phyloP scores from a whole-genome alignment of 1,140 invertebrate species.

The Latrodectus geometricus region DNA sequence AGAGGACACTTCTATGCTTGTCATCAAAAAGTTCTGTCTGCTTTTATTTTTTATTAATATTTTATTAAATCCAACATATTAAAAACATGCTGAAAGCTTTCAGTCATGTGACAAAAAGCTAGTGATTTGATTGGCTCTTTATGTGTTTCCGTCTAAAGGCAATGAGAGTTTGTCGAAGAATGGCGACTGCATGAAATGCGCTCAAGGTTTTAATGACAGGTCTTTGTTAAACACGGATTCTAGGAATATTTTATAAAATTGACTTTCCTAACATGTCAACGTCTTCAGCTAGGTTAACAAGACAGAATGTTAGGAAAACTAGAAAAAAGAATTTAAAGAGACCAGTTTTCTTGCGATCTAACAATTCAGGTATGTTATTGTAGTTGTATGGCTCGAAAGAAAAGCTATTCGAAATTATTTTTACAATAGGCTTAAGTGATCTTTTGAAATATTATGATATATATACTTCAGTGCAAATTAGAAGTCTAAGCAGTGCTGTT shows the following conservation, averaged over 20 bases:
- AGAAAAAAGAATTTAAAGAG: constrained; percentile 60
- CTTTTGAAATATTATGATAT: neutral
- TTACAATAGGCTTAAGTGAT: constrained; percentile 24
- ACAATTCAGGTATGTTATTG: constrained; percentile 59
- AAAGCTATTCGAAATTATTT: constrained; percentile 14
- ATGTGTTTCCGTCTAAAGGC: constrained; percentile 59
- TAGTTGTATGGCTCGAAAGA: constrained; percentile 17
- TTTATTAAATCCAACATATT: neutral
- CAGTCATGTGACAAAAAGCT: constrained; percentile 41
- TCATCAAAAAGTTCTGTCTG: no score
- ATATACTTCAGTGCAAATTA: no score
- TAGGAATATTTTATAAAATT: constrained; percentile 9
- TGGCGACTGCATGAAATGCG: constrained; percentile 50
- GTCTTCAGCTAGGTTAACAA: constrained; percentile 44
- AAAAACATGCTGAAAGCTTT: constrained; percentile 55
- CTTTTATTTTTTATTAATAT: neutral
- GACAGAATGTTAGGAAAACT: constrained; percentile 62
- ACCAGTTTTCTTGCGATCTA: constrained; percentile 56
- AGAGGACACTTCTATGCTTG: no score
- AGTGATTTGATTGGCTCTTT: constrained; percentile 34
- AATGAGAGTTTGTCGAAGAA: constrained; percentile 49
- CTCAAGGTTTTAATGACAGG: constrained; percentile 62
- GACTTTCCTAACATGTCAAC: constrained; percentile 58
- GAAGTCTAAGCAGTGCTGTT: no score
- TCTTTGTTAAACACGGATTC: constrained; percentile 50